Percentiles rank a stretch among this genome's conserved stretches.
These are phyloP conservation scores for Sebastes matsubarae DNA, from an alignment of 2,797 vertebrate species.

Conservation along the genomic window DNA sequence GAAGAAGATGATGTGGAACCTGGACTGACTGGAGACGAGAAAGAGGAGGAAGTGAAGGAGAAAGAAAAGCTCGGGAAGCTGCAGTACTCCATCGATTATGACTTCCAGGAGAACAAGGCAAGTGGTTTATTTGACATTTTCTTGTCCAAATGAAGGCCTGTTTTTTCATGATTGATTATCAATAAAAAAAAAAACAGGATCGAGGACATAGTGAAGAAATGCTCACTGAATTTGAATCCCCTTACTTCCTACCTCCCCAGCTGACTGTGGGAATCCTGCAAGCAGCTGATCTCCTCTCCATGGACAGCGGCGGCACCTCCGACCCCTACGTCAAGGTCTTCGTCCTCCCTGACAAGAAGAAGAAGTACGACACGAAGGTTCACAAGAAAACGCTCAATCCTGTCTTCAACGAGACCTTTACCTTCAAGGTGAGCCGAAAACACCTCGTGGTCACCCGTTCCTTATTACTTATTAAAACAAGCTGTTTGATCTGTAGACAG, in stretches of 20 bases:
- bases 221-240: neutral
- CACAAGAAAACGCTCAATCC: constrained; percentile 98
- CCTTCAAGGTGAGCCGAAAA: constrained; percentile 89
- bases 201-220: neutral
- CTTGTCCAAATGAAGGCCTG: neutral
- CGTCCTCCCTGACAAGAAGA: constrained; percentile 98
- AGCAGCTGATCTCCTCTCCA: constrained; percentile 93
- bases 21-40: constrained; percentile 92
- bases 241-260: constrained; percentile 66
- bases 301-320: constrained; percentile 96
- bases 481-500: constrained; percentile 10
- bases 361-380: constrained; percentile 97
- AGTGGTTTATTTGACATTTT: neutral
- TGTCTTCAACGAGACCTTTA: constrained; percentile 95
- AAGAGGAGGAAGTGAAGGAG: constrained; percentile 95
- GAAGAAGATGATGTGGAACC: constrained; percentile 91
- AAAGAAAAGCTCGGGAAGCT: constrained; percentile 96
- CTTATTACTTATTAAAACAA: constrained; percentile 42
- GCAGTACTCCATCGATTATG: constrained; percentile 97
- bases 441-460: neutral
- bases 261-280: constrained; percentile 95
- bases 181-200: neutral
- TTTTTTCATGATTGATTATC: neutral
- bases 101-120: constrained; percentile 95
- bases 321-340: constrained; percentile 97